Evolutionary conservation across 2,888 invertebrate genomes (phyloP).

Genomic region (Xanthia icteritia): DNA sequence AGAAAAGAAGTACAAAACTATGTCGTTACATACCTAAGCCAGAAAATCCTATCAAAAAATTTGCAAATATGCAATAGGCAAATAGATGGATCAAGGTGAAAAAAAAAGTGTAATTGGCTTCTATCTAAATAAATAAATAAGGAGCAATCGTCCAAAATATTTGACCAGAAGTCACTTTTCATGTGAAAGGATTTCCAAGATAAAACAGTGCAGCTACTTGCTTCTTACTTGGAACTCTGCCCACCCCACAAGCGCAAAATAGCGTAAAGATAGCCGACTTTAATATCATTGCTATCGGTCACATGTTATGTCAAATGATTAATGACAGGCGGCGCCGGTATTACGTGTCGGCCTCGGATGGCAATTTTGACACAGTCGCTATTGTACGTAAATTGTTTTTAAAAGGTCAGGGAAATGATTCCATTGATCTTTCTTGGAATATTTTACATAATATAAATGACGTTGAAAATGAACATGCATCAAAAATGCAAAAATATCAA

Average conservation of each 20-base stretch:
- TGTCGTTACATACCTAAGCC: background rate
- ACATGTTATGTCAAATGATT: slow-evolving; percentile 79
- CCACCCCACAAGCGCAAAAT: slow-evolving; percentile 39
- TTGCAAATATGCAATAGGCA: background rate
- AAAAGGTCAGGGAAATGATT: slow-evolving; percentile 36
- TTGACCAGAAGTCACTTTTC: background rate
- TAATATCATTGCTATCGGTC: slow-evolving; percentile 75
- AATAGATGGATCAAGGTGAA: background rate
- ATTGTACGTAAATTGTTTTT: slow-evolving; percentile 28
- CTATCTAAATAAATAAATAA: too few species aligned
- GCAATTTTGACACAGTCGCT: slow-evolving; percentile 60
- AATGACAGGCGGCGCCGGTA: slow-evolving; percentile 71
- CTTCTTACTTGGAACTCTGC: slow-evolving; percentile 7
- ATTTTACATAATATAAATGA: background rate
- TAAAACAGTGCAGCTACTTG: background rate
- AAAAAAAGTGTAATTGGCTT: too few species aligned
- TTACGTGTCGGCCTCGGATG: slow-evolving; percentile 71
- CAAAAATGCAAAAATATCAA: background rate
- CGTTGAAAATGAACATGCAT: background rate
- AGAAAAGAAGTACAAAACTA: background rate
- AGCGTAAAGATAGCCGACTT: slow-evolving; percentile 69
- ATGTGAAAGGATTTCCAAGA: background rate
- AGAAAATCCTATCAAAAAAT: background rate
- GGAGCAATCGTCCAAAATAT: background rate
- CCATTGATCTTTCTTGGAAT: slow-evolving; percentile 20